Conservation (phyloP, 1,140 invertebrate species). For the Leptonema lineaticorne region DNA sequence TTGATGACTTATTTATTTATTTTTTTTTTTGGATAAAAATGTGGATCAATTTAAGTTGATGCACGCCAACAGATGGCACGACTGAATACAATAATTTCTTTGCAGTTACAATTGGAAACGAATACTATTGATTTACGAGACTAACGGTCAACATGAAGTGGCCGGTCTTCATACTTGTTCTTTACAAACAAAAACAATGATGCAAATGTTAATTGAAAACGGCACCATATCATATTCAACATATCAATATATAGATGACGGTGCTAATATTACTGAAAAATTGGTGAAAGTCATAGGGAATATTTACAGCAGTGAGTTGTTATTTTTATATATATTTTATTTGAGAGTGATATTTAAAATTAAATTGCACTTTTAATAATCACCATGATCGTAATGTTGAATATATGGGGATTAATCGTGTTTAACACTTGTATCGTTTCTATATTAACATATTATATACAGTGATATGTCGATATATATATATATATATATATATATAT, state of each 20-base stretch:
- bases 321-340: no score
- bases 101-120: slow-evolving; percentile 56
- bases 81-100: no score
- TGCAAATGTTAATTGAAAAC: slow-evolving; percentile 40
- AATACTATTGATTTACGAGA: slow-evolving; percentile 55
- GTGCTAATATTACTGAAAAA: slow-evolving; percentile 19
- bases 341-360: neutral
- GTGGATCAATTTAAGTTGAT: no score
- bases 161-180: slow-evolving; percentile 53
- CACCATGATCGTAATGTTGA: neutral
- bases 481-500: neutral
- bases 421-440: neutral
- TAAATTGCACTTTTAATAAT: neutral
- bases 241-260: slow-evolving; percentile 30
- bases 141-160: slow-evolving; percentile 49
- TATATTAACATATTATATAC: no score
- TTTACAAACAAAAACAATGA: slow-evolving; percentile 49
- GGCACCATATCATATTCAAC: slow-evolving; percentile 20
- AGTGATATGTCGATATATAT: no score
- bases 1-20: no score
- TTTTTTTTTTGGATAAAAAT: neutral
- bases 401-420: neutral
- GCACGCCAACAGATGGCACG: neutral
- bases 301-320: slow-evolving; percentile 34
- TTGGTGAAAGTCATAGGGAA: slow-evolving; percentile 35